Evolutionary conservation across 2,888 invertebrate genomes (phyloP), one percentile per base, ranked within the genome.

Genomic region (Erpobdella octoculata): DNA sequence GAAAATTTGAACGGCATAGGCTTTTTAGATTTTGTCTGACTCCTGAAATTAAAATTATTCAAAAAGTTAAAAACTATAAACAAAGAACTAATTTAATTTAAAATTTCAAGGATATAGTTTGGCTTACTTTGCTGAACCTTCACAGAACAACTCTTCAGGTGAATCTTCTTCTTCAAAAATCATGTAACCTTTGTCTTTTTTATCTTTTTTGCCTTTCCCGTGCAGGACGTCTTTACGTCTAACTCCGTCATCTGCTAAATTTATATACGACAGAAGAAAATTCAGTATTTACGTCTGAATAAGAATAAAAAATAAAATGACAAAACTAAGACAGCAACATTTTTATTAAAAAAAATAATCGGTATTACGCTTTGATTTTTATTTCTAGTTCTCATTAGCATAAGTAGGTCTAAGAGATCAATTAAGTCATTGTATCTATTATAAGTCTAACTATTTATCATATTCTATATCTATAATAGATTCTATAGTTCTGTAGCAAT

Each of bases 161-260:
- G 93, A 93, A 80, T 93, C 93, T 83, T 92, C 92, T 58, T 93
- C 93, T 83, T 91, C 93, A 78, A 94, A 86, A 33, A 93, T 91
- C 65, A 92, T 92, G 86, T 94, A 94, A 1, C 93, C 93, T 83
- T 90, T 90, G 80, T 91, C 93, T 82, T 90, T 90, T 31, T 62
- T 62, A 18, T 69, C 69, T 37, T 69, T 69, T 53, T 69, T 69
- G 21, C 58, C 69, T 58, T 69, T 69, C 58, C 35, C 58, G n/a
- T 67, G 18, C 37, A 38, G 5, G 53, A 21, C 53, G 28, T 53
- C 53, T n/a, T 53, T 53, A 25, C 53, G 53, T 53, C 28, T 53
- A 53, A 53, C 28, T 53, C 28, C 53, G 28, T 53, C 53, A 9
- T 25, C 53, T 53, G 8, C 8, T 25, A 53, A 53, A n/a, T n/a